Evolutionary conservation across 2,797 vertebrate genomes (phyloP), one percentile per base, ranked within the genome.

Genomic region (Picus viridis): DNA sequence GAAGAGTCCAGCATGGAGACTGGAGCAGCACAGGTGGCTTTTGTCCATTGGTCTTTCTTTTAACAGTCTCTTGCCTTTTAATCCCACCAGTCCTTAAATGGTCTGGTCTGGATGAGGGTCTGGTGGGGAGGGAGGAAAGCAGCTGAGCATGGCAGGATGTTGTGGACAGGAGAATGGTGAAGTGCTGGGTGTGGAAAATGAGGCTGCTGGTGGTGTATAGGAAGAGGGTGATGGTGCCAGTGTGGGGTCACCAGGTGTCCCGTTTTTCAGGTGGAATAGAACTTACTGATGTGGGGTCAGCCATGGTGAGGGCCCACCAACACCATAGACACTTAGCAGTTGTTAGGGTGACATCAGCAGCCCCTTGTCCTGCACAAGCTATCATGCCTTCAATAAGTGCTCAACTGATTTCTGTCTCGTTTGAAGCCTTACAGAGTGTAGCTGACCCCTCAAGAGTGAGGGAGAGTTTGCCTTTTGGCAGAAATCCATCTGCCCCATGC

Each of bases 251-350:
- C 49, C 34, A 13, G 13, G 5, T 86, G 47, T 67, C 20, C 29
- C 59, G 0, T 62, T 9, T 81, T 73, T 61, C 32, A 49, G 34
- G 39, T 70, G 49, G 58, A 41, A 58, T 53, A 67, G 77, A 59
- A 39, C 16, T 49, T 32, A 20, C 0, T 17, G 51, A 4, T 1
- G 4, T 56, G 32, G 62, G 19, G 7, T 80, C 36, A 51, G 1
- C 54, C 7, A 16, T 54, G 30, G 24, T 32, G 36, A 41, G 47
- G 30, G 20, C 43, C 14, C 30, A 4, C 51, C 15, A 5, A 7
- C 24, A n/a, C 12, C 30, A 1, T 30, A 30, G 41, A 36, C 57
- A 27, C 27, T 70, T 53, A 64, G 12, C 27, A 18, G 6, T 54
- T 1, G 2, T 32, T 72, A 15, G 71, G 72, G 39, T 65, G 20